Conservation (phyloP, 2,113 vertebrate genomes). For the Ptychochromis oligacanthus region DNA sequence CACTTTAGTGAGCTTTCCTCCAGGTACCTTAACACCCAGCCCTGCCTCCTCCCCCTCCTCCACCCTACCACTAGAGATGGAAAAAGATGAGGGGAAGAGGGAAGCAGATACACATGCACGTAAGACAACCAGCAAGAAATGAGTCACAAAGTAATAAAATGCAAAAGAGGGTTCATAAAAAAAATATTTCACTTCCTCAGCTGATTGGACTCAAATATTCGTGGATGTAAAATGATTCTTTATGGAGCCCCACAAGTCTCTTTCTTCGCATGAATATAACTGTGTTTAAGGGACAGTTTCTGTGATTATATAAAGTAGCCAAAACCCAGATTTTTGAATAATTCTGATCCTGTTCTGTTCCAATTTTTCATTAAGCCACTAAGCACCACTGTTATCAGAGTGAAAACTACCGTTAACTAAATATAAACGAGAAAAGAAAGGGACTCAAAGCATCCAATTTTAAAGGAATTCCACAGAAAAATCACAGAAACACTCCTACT, state of each 20-base stretch:
- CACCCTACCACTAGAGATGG: conserved; percentile 31
- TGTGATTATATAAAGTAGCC: background rate
- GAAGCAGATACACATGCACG: conserved; percentile 13
- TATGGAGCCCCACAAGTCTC: background rate
- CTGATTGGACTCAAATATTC: background rate
- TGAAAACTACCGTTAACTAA: background rate
- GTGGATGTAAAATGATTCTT: background rate
- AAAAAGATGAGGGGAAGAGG: background rate
- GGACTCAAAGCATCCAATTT: background rate
- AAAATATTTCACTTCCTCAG: background rate
- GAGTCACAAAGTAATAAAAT: conserved; percentile 34
- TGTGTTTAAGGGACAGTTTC: background rate
- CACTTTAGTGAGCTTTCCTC: conserved; percentile 75
- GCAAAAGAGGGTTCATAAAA: background rate
- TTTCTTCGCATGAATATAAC: background rate
- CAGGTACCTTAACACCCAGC: conserved; percentile 61
- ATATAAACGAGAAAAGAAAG: background rate
- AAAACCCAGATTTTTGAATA: too few relatives aligned
- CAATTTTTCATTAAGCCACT: too few relatives aligned
- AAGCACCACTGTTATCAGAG: too few relatives aligned
- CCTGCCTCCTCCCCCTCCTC: conserved; percentile 35
- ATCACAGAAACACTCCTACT: background rate
- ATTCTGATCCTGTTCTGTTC: too few relatives aligned
- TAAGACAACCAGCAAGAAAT: background rate
- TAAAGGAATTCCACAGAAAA: background rate